Conservation (phyloP, 1,140 invertebrate species). For the Phenacoccus solenopsis region DNA sequence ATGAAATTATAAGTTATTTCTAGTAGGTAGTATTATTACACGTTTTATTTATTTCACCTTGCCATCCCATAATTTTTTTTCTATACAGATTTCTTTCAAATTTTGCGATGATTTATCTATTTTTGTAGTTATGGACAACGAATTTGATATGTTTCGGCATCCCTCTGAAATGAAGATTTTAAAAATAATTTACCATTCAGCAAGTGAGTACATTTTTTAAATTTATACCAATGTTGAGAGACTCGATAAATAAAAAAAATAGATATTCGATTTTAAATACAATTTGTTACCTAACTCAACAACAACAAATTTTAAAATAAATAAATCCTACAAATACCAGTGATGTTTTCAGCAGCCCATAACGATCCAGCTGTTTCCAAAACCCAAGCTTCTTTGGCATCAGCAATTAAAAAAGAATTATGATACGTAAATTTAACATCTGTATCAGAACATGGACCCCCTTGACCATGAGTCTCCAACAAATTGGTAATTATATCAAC, state of each 20-base stretch:
- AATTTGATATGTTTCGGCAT: constrained; percentile 55
- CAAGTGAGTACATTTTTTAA: background rate
- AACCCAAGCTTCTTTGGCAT: constrained; percentile 52
- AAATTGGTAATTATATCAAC: constrained; percentile 48
- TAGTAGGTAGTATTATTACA: constrained; percentile 19
- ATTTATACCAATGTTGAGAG: background rate
- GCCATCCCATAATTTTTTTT: constrained; percentile 50
- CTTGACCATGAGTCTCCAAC: constrained; percentile 54
- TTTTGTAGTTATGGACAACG: constrained; percentile 52
- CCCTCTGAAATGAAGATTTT: constrained; percentile 37
- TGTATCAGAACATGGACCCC: constrained; percentile 49
- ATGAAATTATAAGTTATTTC: background rate
- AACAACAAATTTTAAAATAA: no score
- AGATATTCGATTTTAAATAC: no score
- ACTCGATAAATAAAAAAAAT: no score
- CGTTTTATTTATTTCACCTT: constrained; percentile 33
- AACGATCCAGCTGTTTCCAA: constrained; percentile 56
- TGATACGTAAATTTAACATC: constrained; percentile 44
- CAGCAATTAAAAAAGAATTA: constrained; percentile 53
- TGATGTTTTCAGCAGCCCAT: constrained; percentile 62
- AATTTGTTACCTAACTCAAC: no score
- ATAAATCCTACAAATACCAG: constrained; percentile 39
- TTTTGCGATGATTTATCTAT: constrained; percentile 51
- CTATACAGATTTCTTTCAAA: constrained; percentile 45
- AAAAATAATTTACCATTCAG: constrained; percentile 13